Percentiles rank a stretch among this genome's conserved stretches.
Evolutionary conservation across 1,140 invertebrate species (phyloP).

Genomic region (Drosophila malerkotliana): DNA sequence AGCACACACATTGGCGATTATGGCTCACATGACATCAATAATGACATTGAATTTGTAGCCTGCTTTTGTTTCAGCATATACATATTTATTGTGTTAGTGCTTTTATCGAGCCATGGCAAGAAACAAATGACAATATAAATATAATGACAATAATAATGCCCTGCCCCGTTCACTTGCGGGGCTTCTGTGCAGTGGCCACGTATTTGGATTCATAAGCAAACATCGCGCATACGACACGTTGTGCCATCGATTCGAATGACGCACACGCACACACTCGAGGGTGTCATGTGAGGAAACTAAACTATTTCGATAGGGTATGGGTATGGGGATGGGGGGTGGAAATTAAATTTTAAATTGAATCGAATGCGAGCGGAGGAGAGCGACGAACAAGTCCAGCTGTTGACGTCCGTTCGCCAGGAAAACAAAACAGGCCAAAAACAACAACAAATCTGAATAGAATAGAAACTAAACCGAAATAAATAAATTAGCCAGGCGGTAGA

Average conservation of each 20-base stretch:
- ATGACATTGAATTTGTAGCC: constrained; percentile 72
- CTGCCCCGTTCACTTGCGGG: constrained; percentile 39
- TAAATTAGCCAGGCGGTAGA: constrained; percentile 61
- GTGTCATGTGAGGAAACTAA: constrained; percentile 56
- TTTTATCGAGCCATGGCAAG: constrained; percentile 49
- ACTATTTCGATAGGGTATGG: constrained; percentile 70
- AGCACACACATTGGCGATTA: constrained; percentile 38
- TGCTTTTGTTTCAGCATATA: constrained; percentile 25
- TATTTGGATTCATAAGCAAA: constrained; percentile 38
- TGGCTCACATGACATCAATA: constrained; percentile 74
- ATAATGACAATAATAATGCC: constrained; percentile 62
- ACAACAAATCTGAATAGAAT: constrained; percentile 33
- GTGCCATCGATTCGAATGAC: constrained; percentile 64
- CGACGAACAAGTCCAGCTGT: constrained; percentile 67
- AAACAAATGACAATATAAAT: constrained; percentile 68
- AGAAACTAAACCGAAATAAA: constrained; percentile 69
- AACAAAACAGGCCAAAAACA: constrained; percentile 33
- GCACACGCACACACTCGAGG: constrained; percentile 20
- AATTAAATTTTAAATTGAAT: constrained; percentile 63
- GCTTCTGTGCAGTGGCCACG: constrained; percentile 50
- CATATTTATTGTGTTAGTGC: constrained; percentile 65
- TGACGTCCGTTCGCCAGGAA: constrained; percentile 60
- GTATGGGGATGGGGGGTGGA: constrained; percentile 26
- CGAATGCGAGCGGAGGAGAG: constrained; percentile 24
- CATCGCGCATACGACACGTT: constrained; percentile 72